These are phyloP conservation scores for Chaetorhynchus papuensis DNA, from an alignment of 2,113 vertebrate species.

Conservation along the genomic window DNA sequence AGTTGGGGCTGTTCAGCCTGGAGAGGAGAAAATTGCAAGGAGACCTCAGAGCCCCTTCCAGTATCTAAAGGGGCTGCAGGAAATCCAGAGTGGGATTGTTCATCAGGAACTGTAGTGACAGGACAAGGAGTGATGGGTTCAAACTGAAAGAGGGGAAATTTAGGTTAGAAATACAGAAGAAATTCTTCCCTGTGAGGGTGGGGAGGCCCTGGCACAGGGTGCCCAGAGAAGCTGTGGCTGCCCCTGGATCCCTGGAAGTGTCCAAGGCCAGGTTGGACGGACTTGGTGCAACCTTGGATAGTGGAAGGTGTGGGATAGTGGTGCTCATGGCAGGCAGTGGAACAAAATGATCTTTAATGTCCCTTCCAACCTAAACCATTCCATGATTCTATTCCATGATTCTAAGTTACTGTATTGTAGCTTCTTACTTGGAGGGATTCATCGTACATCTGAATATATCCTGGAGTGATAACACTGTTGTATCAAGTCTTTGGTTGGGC, in stretches of 20 bases:
- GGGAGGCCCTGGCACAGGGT: fast-evolving
- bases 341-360: background rate
- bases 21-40: background rate
- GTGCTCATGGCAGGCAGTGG: background rate
- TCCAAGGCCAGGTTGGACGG: fast-evolving
- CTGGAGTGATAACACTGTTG: fast-evolving
- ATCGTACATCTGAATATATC: background rate
- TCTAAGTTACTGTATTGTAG: background rate
- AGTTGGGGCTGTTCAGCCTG: background rate
- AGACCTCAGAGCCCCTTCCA: background rate
- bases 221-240: background rate
- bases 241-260: background rate
- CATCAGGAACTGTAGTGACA: background rate
- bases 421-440: background rate
- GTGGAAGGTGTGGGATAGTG: background rate
- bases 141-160: background rate
- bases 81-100: background rate
- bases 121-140: background rate
- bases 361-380: background rate
- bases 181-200: background rate
- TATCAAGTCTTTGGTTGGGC: background rate
- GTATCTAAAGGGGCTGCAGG: background rate
- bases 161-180: background rate
- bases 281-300: fast-evolving
- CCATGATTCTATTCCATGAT: background rate